phyloP scores from a whole-genome alignment of 2,888 invertebrate species.

The Nesidiocoris tenuis region DNA sequence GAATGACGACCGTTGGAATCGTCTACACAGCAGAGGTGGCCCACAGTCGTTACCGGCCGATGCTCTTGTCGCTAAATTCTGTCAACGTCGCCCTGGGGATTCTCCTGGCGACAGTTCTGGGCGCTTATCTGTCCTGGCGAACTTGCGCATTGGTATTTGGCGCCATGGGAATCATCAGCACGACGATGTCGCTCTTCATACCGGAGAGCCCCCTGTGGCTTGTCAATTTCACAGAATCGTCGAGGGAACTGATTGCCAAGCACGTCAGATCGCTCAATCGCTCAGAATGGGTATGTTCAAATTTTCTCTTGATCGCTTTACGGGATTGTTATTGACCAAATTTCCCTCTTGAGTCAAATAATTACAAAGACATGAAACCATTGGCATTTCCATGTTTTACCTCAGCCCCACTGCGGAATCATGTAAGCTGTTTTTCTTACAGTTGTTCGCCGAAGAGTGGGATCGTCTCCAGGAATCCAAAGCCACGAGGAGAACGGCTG shows the following conservation, averaged over 20 bases:
- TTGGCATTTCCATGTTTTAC: too few relatives aligned
- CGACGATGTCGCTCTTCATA: slow-evolving; percentile 54
- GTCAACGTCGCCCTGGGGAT: slow-evolving; percentile 63
- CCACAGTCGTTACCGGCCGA: slow-evolving; percentile 59
- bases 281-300: slow-evolving; percentile 43
- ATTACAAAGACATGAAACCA: too few relatives aligned
- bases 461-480: slow-evolving; percentile 46
- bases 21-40: slow-evolving; percentile 63
- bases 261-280: slow-evolving; percentile 46
- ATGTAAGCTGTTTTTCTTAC: slow-evolving; percentile 33
- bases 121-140: slow-evolving; percentile 58
- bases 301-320: too few relatives aligned
- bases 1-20: slow-evolving; percentile 58
- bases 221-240: slow-evolving; percentile 50
- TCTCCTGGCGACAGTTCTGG: slow-evolving; percentile 58
- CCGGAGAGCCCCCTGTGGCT: slow-evolving; percentile 64
- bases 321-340: too few relatives aligned
- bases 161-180: slow-evolving; percentile 54
- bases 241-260: slow-evolving; percentile 40
- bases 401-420: too few relatives aligned
- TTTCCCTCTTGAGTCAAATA: too few relatives aligned
- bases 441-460: slow-evolving; percentile 48
- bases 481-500: slow-evolving; percentile 24
- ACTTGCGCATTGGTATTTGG: slow-evolving; percentile 57
- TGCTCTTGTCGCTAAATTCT: slow-evolving; percentile 61